Conservation (phyloP, 2,113 vertebrate genomes). For the Scophthalmus maximus region DNA sequence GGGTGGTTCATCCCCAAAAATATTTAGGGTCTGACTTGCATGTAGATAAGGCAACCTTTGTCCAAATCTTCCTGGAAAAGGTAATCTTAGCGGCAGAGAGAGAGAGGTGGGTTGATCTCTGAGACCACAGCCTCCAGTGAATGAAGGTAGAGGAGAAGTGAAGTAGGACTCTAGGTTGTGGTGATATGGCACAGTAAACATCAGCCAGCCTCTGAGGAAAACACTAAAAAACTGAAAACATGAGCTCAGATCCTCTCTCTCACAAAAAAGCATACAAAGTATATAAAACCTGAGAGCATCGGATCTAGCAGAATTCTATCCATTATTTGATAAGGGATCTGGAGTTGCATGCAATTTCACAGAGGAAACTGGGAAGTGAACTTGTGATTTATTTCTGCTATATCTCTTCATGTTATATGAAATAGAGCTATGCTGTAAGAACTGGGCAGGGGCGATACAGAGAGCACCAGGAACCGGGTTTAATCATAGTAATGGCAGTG, state of each 20-base stretch:
- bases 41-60: conserved; percentile 28
- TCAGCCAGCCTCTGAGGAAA: conserved; percentile 35
- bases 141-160: conserved; percentile 59
- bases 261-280: conserved; percentile 31
- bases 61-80: conserved; percentile 42
- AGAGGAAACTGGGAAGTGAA: conserved; percentile 41
- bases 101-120: conserved; percentile 40
- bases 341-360: conserved; percentile 53
- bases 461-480: conserved; percentile 23
- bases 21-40: conserved; percentile 45
- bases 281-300: conserved; percentile 43
- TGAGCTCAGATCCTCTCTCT: background rate
- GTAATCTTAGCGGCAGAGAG: conserved; percentile 35
- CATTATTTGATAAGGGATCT: conserved; percentile 72
- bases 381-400: conserved; percentile 64
- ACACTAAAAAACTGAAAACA: conserved; percentile 30
- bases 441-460: conserved; percentile 23
- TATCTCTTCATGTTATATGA: conserved; percentile 43
- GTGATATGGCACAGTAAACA: conserved; percentile 44
- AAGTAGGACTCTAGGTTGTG: conserved; percentile 29
- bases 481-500: conserved; percentile 48
- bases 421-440: conserved; percentile 31
- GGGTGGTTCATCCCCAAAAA: conserved; percentile 17
- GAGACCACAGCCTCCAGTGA: conserved; percentile 28
- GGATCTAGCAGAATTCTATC: conserved; percentile 46